Evolutionary conservation across 2,113 vertebrate species (phyloP).

Genomic region (Serilophus lunatus): DNA sequence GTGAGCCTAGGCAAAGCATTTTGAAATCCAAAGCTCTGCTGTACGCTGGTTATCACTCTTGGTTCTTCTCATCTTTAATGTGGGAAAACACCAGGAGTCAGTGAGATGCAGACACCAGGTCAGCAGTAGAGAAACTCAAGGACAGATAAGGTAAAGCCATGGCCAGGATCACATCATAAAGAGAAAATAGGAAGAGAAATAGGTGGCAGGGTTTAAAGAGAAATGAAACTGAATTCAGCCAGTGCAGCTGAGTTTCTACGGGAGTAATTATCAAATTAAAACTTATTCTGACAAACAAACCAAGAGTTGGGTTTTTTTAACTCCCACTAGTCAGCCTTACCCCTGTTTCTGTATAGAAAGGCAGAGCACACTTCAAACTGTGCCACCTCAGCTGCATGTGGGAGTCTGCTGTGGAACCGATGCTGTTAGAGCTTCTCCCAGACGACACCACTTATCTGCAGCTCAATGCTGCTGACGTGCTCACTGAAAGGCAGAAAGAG

Average conservation of each 20-base stretch:
- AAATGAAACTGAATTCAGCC: not conserved
- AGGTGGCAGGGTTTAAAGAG: not conserved
- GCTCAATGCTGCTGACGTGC: not conserved
- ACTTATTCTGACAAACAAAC: conserved; percentile 1
- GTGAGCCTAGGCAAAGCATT: not conserved
- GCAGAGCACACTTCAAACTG: not conserved
- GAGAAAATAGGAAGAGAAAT: not conserved
- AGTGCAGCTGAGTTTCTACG: not conserved
- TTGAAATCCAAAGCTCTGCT: not conserved
- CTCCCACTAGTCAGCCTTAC: not conserved
- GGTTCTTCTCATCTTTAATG: not conserved
- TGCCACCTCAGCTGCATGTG: not conserved
- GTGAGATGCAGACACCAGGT: not conserved
- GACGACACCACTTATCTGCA: not conserved
- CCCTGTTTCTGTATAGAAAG: not conserved
- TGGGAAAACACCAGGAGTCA: not conserved
- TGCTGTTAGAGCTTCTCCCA: not conserved
- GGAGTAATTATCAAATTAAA: conserved; percentile 13
- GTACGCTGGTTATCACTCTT: not conserved
- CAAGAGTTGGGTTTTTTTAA: not conserved
- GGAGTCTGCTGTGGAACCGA: not conserved
- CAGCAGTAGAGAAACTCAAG: not conserved
- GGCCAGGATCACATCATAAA: not conserved
- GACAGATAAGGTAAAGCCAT: not conserved
- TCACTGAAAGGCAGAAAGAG: not conserved